A percentile compares a stretch with the other conserved stretches of the same genome.
These are phyloP conservation scores for Oreochromis grahami DNA, from an alignment of 2,797 vertebrate genomes.

Conservation along the genomic window DNA sequence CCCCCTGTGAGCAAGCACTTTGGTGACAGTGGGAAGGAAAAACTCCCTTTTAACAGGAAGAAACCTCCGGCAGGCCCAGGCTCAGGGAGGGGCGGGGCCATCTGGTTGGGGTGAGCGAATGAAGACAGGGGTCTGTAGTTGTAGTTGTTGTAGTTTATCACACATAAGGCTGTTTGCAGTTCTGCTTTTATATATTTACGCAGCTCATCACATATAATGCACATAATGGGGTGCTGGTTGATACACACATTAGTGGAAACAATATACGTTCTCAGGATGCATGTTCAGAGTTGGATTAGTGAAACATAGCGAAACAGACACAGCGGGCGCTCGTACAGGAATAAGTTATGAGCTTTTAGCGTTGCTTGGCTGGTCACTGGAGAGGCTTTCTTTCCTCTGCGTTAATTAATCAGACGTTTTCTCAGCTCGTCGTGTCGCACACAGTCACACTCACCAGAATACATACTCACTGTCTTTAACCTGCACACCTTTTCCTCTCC, in stretches of 20 bases:
- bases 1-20: neutral
- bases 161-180: neutral
- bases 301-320: constrained; percentile 11
- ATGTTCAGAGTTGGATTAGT: neutral
- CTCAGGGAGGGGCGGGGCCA: neutral
- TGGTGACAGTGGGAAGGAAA: neutral
- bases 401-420: constrained; percentile 74
- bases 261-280: neutral
- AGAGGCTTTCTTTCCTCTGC: constrained; percentile 54
- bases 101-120: neutral
- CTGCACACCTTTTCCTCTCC: neutral
- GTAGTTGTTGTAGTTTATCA: neutral
- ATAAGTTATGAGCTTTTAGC: constrained; percentile 64
- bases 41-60: neutral
- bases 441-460: neutral
- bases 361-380: constrained; percentile 63
- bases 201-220: neutral
- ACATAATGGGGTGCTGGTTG: neutral
- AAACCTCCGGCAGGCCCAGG: rapidly evolving
- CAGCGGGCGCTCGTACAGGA: constrained; percentile 31
- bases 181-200: neutral
- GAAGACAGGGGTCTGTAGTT: neutral
- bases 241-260: neutral
- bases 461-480: neutral
- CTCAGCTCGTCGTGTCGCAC: constrained; percentile 42